phyloP scores from a whole-genome alignment of 2,797 vertebrate genomes.

The Chloroceryle inda region DNA sequence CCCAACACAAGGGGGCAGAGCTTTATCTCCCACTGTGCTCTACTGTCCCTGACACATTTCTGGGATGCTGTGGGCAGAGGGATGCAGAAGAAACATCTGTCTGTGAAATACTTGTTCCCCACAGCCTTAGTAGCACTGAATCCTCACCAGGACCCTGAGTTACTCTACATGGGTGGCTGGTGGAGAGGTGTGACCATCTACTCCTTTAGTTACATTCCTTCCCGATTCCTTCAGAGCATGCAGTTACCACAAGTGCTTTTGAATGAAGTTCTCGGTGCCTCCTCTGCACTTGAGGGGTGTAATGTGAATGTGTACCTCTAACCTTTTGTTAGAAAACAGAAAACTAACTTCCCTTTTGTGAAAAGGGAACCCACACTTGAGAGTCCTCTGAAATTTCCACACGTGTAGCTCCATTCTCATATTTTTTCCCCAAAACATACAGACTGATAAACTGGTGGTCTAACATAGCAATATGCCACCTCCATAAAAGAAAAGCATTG shows the following conservation, averaged over 20 bases:
- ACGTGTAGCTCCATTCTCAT: rapidly evolving
- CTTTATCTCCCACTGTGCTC: neutral
- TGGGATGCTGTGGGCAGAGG: neutral
- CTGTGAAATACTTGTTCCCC: neutral
- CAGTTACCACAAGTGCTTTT: neutral
- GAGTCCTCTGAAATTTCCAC: neutral
- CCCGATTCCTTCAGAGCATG: neutral
- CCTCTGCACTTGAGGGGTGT: rapidly evolving
- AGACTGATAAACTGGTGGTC: neutral
- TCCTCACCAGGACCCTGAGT: neutral
- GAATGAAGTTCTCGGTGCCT: neutral
- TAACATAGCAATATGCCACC: neutral
- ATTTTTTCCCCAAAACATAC: neutral
- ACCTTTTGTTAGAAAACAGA: neutral
- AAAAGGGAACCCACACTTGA: rapidly evolving
- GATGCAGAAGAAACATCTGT: neutral
- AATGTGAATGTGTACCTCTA: neutral
- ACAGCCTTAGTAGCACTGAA: neutral
- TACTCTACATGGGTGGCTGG: neutral
- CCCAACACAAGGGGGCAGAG: rapidly evolving
- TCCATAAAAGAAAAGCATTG: neutral
- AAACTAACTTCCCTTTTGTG: neutral
- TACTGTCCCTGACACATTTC: rapidly evolving
- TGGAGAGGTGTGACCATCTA: neutral
- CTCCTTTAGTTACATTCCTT: neutral